Evolutionary conservation across 2,113 vertebrate species (phyloP).

Genomic region (Pogonocichla stellata): DNA sequence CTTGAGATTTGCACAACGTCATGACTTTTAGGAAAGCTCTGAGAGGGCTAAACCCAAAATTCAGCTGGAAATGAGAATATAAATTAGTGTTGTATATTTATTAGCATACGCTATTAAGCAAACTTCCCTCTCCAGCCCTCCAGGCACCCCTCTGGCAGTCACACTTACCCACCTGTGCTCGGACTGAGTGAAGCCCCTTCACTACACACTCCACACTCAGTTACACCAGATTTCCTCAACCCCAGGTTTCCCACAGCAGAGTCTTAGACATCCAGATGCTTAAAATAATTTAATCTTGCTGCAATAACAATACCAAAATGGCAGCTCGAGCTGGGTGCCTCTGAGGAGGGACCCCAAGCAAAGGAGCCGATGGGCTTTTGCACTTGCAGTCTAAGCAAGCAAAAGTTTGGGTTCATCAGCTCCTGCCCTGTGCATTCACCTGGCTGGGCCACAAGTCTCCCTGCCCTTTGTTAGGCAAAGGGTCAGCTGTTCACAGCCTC

Average conservation of each 20-base stretch:
- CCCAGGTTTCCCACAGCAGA: background rate
- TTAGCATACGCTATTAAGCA: background rate
- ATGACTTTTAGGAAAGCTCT: background rate
- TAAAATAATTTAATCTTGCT: background rate
- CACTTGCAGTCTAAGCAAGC: too few species aligned
- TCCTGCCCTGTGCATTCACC: fast-evolving
- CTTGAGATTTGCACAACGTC: background rate
- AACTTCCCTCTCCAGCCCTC: background rate
- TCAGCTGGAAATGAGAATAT: background rate
- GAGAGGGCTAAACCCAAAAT: background rate
- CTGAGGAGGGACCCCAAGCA: fast-evolving
- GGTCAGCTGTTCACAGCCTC: fast-evolving
- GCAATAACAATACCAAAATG: background rate
- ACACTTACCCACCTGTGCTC: background rate
- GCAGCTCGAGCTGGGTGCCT: background rate
- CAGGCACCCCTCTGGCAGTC: background rate
- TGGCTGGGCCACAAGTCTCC: background rate
- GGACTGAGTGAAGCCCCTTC: fast-evolving
- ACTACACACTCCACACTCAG: too few species aligned
- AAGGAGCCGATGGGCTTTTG: background rate
- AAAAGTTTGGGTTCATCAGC: background rate
- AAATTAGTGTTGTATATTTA: background rate
- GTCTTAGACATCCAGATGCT: background rate
- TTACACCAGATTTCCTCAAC: fast-evolving
- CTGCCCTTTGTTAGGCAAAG: background rate